A percentile compares a stretch with the other conserved stretches of the same genome.
Evolutionary conservation across 1,140 invertebrate genomes (phyloP).

Genomic region (Zeugodacus cucurbitae): DNA sequence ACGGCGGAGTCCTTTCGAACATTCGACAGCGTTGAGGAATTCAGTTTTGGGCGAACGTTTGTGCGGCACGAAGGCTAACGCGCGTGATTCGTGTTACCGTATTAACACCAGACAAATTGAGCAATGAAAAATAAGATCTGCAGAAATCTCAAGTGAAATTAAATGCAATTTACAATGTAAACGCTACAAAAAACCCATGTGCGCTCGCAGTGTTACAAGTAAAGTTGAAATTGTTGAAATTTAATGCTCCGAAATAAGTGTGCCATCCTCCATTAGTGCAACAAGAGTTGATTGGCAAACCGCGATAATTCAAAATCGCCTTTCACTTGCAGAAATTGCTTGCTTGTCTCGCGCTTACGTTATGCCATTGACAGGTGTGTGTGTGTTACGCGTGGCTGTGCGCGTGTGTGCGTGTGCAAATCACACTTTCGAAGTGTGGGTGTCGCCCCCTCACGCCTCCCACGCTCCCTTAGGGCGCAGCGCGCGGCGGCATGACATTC

Average conservation of each 20-base stretch:
- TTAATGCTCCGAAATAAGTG: neutral
- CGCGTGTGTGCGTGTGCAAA: neutral
- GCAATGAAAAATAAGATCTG: constrained; percentile 23
- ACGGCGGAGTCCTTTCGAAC: neutral
- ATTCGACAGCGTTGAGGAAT: neutral
- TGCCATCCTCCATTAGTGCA: neutral
- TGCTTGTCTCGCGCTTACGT: neutral
- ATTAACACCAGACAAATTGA: constrained; percentile 9
- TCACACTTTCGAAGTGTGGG: neutral
- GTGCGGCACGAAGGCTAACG: constrained; percentile 63
- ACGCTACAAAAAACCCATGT: neutral
- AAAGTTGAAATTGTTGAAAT: too few relatives aligned
- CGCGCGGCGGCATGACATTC: neutral
- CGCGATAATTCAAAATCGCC: neutral
- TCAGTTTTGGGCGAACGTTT: constrained; percentile 65
- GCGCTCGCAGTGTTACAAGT: neutral
- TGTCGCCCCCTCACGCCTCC: neutral
- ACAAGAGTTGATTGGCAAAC: neutral
- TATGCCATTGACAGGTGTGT: neutral
- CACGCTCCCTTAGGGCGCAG: neutral
- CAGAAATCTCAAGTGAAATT: neutral
- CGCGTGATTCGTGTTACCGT: constrained; percentile 57
- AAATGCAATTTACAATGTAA: neutral
- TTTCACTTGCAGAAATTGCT: neutral
- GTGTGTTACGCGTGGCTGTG: neutral